Percentiles rank a stretch among this genome's conserved stretches.
Evolutionary conservation across 2,797 vertebrate species (phyloP).

Genomic region (Pipistrellus kuhlii): DNA sequence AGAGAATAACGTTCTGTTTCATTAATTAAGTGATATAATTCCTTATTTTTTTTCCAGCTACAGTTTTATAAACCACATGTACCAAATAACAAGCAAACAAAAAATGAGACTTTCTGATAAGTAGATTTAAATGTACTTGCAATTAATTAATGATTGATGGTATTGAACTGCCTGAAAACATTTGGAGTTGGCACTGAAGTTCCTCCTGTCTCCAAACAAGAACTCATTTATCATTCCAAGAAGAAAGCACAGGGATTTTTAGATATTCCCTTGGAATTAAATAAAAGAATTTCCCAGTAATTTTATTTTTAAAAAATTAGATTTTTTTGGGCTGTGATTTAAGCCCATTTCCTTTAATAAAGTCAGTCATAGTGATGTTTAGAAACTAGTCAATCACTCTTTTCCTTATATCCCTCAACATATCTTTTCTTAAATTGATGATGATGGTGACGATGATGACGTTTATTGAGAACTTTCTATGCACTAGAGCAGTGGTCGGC

Average conservation of each 20-base stretch:
- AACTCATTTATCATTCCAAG: neutral
- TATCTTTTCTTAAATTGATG: neutral
- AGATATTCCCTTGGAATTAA: neutral
- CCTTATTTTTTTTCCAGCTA: conserved; percentile 31
- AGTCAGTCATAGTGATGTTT: neutral
- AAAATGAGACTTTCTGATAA: neutral
- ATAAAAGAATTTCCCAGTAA: neutral
- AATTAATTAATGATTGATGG: conserved; percentile 30
- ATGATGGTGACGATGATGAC: neutral
- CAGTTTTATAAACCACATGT: neutral
- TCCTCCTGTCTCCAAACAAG: neutral
- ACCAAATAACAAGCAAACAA: neutral
- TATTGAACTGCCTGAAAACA: conserved; percentile 15
- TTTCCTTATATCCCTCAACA: neutral
- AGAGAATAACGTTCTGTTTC: neutral
- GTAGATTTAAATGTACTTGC: neutral
- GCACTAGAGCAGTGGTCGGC: too few relatives aligned
- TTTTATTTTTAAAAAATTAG: conserved; percentile 7
- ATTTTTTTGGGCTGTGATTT: neutral
- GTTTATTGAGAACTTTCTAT: neutral
- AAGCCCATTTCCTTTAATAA: neutral
- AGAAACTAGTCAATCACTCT: neutral
- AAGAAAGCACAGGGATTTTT: neutral
- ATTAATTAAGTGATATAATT: neutral
- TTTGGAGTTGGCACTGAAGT: neutral